Evolutionary conservation across 1,140 invertebrate genomes (phyloP).

Genomic region (Cephus cinctus): DNA sequence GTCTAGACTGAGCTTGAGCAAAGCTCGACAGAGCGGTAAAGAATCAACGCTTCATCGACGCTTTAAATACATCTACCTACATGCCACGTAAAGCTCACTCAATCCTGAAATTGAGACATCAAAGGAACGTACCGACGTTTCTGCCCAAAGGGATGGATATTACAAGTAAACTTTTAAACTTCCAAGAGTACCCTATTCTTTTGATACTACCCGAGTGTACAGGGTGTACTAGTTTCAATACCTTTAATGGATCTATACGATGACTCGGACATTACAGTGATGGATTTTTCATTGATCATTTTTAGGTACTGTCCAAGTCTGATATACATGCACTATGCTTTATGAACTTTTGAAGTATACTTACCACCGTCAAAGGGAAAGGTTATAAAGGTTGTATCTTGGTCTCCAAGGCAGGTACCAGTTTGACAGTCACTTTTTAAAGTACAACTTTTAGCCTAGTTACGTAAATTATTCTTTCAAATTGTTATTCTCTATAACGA

Average conservation of each 20-base stretch:
- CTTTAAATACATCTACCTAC: neutral
- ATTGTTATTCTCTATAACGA: no score
- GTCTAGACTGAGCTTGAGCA: neutral
- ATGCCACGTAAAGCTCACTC: neutral
- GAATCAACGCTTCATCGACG: neutral
- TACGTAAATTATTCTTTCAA: no score
- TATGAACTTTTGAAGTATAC: no score
- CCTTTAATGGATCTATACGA: neutral
- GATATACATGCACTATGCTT: no score
- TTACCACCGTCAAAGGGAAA: no score
- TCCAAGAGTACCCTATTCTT: conserved; percentile 17
- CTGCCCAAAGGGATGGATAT: conserved; percentile 2
- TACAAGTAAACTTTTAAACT: conserved; percentile 8
- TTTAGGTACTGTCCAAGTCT: no score
- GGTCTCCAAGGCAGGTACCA: no score
- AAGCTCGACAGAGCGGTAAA: neutral
- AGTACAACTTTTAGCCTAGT: no score
- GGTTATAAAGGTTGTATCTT: no score
- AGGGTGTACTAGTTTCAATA: neutral
- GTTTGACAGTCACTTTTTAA: no score
- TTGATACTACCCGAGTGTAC: neutral
- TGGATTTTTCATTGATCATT: no score
- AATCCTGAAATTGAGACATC: conserved; percentile 16
- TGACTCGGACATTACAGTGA: no score
- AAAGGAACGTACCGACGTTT: conserved; percentile 1